Percentiles rank a stretch among this genome's conserved stretches.
These are phyloP conservation scores for Ellobius talpinus DNA, from an alignment of 2,113 vertebrate species.

Conservation along the genomic window DNA sequence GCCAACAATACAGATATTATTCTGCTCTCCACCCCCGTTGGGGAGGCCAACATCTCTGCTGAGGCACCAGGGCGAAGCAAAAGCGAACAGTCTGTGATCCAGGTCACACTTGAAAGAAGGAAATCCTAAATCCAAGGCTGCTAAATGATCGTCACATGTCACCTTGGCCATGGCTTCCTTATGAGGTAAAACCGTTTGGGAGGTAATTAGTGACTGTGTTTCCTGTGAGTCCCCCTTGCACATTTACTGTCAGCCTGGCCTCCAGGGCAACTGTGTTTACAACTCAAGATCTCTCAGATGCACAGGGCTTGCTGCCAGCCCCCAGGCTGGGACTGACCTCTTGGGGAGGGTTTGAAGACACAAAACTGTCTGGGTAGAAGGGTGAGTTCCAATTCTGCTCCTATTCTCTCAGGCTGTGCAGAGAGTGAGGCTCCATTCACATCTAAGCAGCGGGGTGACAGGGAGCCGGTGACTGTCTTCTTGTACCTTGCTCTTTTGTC, in stretches of 20 bases:
- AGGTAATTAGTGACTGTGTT: not conserved
- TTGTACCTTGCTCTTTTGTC: not conserved
- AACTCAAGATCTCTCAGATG: not conserved
- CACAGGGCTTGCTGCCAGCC: not conserved
- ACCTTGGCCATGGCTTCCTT: not conserved
- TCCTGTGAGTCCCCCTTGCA: not conserved
- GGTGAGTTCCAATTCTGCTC: not conserved
- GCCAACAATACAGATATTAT: rapidly evolving
- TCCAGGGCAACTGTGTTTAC: not conserved
- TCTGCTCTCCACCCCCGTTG: not conserved
- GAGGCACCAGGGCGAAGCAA: not conserved
- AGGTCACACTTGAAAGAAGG: not conserved
- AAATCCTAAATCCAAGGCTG: not conserved
- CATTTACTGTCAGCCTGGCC: not conserved
- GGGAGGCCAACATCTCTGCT: not conserved
- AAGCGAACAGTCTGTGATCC: not conserved
- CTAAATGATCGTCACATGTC: not conserved
- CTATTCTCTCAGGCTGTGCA: not conserved
- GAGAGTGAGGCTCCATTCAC: not conserved
- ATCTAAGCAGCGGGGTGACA: not conserved
- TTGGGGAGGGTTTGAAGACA: not conserved
- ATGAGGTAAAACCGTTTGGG: not conserved
- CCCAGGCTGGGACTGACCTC: not conserved
- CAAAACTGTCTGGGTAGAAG: not conserved
- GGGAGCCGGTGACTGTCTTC: not conserved